A percentile compares a stretch with the other conserved stretches of the same genome.
phyloP scores from a whole-genome alignment of 2,113 vertebrate species.

The Pteronura brasiliensis region DNA sequence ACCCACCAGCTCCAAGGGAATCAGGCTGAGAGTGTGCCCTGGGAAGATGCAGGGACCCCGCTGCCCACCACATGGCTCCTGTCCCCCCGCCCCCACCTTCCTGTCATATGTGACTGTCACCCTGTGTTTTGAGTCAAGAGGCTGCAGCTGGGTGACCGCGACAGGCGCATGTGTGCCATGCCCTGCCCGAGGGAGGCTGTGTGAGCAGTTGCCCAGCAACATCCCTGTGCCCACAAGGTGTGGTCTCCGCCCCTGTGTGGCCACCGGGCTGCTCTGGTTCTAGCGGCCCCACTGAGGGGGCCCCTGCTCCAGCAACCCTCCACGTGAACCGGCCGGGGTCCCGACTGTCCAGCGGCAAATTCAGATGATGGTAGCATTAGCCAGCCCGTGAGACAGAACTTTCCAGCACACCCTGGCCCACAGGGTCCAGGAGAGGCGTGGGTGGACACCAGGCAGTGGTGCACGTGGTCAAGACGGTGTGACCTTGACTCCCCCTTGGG shows the following conservation, averaged over 20 bases:
- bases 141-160: not conserved
- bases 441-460: not conserved
- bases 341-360: not conserved
- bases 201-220: not conserved
- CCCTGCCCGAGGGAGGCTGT: not conserved
- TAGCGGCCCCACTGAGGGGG: accelerated
- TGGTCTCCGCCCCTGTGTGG: not conserved
- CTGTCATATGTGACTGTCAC: not conserved
- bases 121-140: not conserved
- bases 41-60: accelerated
- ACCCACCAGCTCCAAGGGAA: not conserved
- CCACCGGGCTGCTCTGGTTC: not conserved
- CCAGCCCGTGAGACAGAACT: accelerated
- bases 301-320: accelerated
- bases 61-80: not conserved
- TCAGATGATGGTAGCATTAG: no score
- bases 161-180: not conserved
- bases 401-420: accelerated
- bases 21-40: not conserved
- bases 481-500: not conserved
- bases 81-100: not conserved
- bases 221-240: accelerated
- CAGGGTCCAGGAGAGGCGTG: accelerated
- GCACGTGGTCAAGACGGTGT: no score
- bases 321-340: not conserved